These are phyloP conservation scores for Anoplophora glabripennis DNA, from an alignment of 1,140 invertebrate species.

Conservation along the genomic window DNA sequence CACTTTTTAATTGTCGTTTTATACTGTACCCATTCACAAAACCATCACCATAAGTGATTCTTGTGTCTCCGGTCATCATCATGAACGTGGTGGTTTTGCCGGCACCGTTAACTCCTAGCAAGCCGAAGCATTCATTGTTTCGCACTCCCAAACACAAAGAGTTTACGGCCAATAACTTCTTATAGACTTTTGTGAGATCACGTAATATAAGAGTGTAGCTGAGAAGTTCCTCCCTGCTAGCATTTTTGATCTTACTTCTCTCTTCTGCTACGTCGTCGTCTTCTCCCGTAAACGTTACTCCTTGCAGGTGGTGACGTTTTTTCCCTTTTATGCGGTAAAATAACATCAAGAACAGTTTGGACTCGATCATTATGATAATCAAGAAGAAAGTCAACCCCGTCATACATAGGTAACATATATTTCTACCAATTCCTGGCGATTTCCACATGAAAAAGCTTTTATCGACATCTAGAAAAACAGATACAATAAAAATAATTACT, in stretches of 20 bases:
- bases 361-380: slow-evolving; percentile 51
- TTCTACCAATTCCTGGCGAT: slow-evolving; percentile 52
- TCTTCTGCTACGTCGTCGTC: slow-evolving; percentile 54
- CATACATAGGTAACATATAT: slow-evolving; percentile 48
- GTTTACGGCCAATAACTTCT: slow-evolving; percentile 67
- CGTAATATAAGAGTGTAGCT: slow-evolving; percentile 50
- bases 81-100: slow-evolving; percentile 83
- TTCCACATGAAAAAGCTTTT: slow-evolving; percentile 52
- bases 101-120: slow-evolving; percentile 81
- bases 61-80: slow-evolving; percentile 84
- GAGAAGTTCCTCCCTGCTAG: slow-evolving; percentile 28
- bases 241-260: slow-evolving; percentile 40
- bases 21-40: slow-evolving; percentile 51
- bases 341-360: slow-evolving; percentile 51
- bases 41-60: slow-evolving; percentile 48
- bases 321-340: slow-evolving; percentile 23
- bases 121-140: slow-evolving; percentile 78
- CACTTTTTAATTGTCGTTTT: slow-evolving; percentile 53
- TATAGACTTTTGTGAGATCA: slow-evolving; percentile 68
- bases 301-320: slow-evolving; percentile 18
- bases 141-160: slow-evolving; percentile 64
- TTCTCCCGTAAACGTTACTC: slow-evolving; percentile 27
- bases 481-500: no score
- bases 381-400: slow-evolving; percentile 47
- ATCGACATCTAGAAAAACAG: slow-evolving; percentile 49